phyloP scores from a whole-genome alignment of 2,888 invertebrate genomes.

The Fragum fragum region DNA sequence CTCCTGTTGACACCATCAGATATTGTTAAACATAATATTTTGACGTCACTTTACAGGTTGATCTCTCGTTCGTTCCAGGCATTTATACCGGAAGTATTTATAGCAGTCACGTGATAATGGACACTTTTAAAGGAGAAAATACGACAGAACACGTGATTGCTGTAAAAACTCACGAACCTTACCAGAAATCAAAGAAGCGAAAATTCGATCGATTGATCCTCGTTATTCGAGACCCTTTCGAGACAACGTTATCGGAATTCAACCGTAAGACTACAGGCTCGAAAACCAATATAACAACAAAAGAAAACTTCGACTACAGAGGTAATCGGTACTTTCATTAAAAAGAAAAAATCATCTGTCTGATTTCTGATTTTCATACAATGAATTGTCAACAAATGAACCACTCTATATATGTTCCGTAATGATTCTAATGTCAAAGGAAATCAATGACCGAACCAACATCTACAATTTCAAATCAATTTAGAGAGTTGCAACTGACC shows the following conservation, averaged over 20 bases:
- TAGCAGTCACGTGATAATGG: background rate
- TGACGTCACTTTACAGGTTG: too few relatives aligned
- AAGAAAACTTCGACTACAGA: background rate
- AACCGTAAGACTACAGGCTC: background rate
- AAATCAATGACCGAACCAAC: too few relatives aligned
- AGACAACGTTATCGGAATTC: background rate
- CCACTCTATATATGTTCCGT: too few relatives aligned
- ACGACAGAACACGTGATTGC: background rate
- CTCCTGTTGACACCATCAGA: too few relatives aligned
- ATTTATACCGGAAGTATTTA: constrained; percentile 9
- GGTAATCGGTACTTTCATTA: background rate
- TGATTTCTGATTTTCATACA: too few relatives aligned
- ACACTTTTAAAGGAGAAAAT: constrained; percentile 12
- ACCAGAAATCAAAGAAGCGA: background rate
- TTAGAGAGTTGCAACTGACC: too few relatives aligned
- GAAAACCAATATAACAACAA: background rate
- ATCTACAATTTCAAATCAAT: too few relatives aligned
- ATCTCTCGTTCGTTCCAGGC: background rate
- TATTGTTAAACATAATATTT: too few relatives aligned
- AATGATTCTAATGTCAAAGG: too few relatives aligned
- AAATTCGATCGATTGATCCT: background rate
- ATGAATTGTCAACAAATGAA: too few relatives aligned
- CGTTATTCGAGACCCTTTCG: constrained; percentile 7
- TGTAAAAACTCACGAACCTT: constrained; percentile 4
- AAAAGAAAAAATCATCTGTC: too few relatives aligned